These are phyloP conservation scores for Lepus townsendii DNA, from an alignment of 2,797 vertebrate genomes.

Conservation along the genomic window DNA sequence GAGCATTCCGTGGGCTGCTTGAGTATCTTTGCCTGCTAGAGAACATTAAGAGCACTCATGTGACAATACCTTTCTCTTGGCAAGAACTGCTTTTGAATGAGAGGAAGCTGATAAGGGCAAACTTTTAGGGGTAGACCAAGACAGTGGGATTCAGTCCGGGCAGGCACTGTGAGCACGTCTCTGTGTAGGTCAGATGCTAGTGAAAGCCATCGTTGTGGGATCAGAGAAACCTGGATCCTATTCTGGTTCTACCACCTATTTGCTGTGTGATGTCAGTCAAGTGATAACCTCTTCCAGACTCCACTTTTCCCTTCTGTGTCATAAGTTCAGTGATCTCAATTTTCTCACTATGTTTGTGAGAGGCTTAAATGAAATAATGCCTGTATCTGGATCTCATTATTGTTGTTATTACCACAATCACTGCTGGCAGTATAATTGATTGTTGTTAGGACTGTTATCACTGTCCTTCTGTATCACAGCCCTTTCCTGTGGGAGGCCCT, in stretches of 20 bases:
- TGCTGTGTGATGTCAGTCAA: not conserved
- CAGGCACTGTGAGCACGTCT: not conserved
- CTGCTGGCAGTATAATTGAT: no score
- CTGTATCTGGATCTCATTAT: not conserved
- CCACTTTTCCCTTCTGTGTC: not conserved
- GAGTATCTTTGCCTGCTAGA: not conserved
- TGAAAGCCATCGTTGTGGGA: not conserved
- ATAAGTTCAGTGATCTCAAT: fast-evolving
- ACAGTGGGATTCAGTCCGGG: not conserved
- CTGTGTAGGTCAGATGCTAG: not conserved
- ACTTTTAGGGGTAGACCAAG: not conserved
- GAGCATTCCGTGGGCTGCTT: no score
- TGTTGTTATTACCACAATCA: not conserved
- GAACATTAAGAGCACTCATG: no score
- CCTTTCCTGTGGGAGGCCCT: not conserved
- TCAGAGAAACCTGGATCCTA: not conserved
- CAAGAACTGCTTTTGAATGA: not conserved
- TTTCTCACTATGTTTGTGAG: not conserved
- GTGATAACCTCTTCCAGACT: not conserved
- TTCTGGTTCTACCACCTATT: not conserved
- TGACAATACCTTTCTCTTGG: not conserved
- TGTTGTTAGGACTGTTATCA: not conserved
- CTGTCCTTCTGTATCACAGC: not conserved
- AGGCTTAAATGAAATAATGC: not conserved
- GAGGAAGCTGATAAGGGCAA: not conserved